A percentile compares a stretch with the other conserved stretches of the same genome.
Conservation (phyloP, 2,888 invertebrate species). For the Deilephila porcellus region DNA sequence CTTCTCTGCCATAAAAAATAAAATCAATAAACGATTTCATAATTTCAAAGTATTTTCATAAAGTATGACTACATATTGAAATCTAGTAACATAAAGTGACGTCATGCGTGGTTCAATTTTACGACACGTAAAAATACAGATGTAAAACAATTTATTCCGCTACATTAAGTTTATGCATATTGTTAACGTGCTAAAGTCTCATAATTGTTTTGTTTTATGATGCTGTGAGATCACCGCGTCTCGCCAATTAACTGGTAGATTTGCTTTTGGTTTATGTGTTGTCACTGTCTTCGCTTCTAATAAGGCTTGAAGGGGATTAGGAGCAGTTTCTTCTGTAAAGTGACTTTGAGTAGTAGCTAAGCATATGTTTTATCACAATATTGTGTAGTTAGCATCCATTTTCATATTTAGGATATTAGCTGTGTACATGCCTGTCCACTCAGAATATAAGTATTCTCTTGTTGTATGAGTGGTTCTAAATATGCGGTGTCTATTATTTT, state of each 20-base stretch:
- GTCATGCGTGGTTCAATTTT: neutral
- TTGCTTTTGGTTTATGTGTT: neutral
- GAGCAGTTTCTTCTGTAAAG: too few species aligned
- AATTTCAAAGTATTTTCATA: too few species aligned
- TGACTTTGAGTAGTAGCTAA: too few species aligned
- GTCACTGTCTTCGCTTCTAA: neutral
- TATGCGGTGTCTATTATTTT: too few species aligned
- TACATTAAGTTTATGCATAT: conserved; percentile 20
- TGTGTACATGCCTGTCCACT: too few species aligned
- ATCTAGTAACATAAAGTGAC: neutral
- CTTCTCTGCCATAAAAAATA: too few species aligned
- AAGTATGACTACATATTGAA: neutral
- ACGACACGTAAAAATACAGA: conserved; percentile 14
- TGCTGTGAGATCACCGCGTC: neutral
- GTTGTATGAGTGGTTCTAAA: too few species aligned
- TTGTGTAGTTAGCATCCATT: too few species aligned
- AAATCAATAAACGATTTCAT: too few species aligned
- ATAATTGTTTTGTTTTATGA: conserved; percentile 37
- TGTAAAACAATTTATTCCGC: conserved; percentile 13
- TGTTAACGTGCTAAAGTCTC: conserved; percentile 31
- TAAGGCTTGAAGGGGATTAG: neutral
- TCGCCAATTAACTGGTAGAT: neutral
- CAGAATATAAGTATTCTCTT: too few species aligned
- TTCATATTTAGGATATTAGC: too few species aligned
- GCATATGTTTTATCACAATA: too few species aligned